These are phyloP conservation scores for Ornithoptera alexandrae DNA, from an alignment of 2,888 invertebrate genomes.

Conservation along the genomic window DNA sequence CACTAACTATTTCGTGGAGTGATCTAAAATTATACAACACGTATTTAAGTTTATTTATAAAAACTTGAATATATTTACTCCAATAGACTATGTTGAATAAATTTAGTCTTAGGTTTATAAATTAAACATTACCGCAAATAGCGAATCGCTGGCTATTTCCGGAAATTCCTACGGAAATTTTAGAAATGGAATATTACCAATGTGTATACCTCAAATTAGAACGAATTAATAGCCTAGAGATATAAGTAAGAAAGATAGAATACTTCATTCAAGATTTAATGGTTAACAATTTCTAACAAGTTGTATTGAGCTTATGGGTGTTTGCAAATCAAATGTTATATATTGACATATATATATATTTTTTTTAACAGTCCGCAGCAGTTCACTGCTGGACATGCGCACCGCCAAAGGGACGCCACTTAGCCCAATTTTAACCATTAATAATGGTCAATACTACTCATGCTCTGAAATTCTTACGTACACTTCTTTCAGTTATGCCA, in stretches of 20 bases:
- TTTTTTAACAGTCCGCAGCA: too few species aligned
- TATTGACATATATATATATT: too few species aligned
- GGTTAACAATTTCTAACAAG: too few species aligned
- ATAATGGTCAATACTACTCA: too few species aligned
- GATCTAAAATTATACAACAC: not conserved
- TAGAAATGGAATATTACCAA: slow-evolving; percentile 3
- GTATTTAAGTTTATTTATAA: not conserved
- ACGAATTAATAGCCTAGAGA: not conserved
- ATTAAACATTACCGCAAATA: not conserved
- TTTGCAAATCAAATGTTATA: too few species aligned
- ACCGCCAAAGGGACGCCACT: too few species aligned
- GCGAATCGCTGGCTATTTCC: not conserved
- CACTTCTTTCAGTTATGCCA: too few species aligned
- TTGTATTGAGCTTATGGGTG: too few species aligned
- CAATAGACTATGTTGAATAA: not conserved
- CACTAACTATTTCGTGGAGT: not conserved
- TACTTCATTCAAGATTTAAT: too few species aligned
- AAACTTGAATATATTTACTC: not conserved
- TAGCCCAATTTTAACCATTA: too few species aligned
- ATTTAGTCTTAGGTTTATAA: not conserved
- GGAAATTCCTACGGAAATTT: slow-evolving; percentile 9
- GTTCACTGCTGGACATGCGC: too few species aligned
- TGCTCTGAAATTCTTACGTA: too few species aligned
- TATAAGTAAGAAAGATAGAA: not conserved
- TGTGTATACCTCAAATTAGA: not conserved